Percentiles rank a stretch among this genome's conserved stretches.
phyloP scores from a whole-genome alignment of 2,888 invertebrate genomes.

The Drosophila meridiana region DNA sequence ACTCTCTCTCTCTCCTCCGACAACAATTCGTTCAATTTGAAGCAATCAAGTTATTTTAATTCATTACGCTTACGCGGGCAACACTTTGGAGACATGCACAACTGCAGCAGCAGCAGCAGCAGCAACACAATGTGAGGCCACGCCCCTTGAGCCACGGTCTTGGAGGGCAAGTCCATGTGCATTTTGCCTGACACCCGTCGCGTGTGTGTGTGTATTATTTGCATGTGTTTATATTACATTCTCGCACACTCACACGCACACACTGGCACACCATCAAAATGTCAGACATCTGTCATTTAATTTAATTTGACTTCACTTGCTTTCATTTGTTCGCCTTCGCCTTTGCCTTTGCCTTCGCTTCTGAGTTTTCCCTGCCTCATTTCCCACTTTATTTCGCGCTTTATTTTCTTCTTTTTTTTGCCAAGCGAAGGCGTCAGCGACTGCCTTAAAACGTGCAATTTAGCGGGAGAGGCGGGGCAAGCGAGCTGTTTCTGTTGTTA shows the following conservation, averaged over 20 bases:
- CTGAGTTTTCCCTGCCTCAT: constrained; percentile 22
- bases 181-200: constrained; percentile 52
- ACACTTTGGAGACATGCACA: constrained; percentile 73
- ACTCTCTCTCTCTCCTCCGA: background rate
- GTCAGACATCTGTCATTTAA: constrained; percentile 82
- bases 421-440: constrained; percentile 64
- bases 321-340: constrained; percentile 68
- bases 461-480: constrained; percentile 42
- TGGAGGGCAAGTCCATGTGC: constrained; percentile 57
- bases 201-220: constrained; percentile 36
- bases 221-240: constrained; percentile 59
- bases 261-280: constrained; percentile 62
- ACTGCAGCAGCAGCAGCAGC: constrained; percentile 28
- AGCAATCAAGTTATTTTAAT: constrained; percentile 82
- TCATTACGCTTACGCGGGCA: constrained; percentile 79
- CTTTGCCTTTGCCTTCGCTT: constrained; percentile 19
- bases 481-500: constrained; percentile 51
- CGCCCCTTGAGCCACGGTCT: constrained; percentile 27
- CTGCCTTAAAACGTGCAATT: constrained; percentile 74
- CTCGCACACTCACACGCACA: constrained; percentile 18
- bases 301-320: constrained; percentile 81
- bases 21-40: constrained; percentile 80
- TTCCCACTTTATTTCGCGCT: constrained; percentile 6
- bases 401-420: background rate
- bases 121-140: constrained; percentile 37